A percentile compares a stretch with the other conserved stretches of the same genome.
phyloP scores from a whole-genome alignment of 2,797 vertebrate genomes.

The Takifugu rubripes region DNA sequence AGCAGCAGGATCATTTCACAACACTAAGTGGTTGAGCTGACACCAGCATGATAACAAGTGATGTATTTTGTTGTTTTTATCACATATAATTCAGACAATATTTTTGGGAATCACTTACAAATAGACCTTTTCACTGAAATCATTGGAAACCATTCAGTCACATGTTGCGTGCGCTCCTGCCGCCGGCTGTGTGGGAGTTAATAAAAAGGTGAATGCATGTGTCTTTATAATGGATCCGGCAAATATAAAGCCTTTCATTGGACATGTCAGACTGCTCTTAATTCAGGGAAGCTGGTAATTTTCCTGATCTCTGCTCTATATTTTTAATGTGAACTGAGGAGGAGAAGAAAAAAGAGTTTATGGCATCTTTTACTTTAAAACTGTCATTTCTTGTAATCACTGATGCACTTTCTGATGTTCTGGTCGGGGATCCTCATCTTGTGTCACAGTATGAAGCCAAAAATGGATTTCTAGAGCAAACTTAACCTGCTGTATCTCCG shows the following conservation, averaged over 20 bases:
- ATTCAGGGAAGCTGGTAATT: slow-evolving; percentile 39
- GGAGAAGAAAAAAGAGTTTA: slow-evolving; percentile 9
- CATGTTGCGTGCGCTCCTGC: not conserved
- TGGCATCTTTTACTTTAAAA: not conserved
- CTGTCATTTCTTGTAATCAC: too few relatives aligned
- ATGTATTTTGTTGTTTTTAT: too few relatives aligned
- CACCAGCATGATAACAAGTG: too few relatives aligned
- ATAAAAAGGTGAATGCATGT: slow-evolving; percentile 27
- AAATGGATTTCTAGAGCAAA: slow-evolving; percentile 41
- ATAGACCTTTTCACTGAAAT: slow-evolving; percentile 12
- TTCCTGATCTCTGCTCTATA: slow-evolving; percentile 48
- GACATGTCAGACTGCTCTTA: slow-evolving; percentile 34
- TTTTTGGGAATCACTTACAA: not conserved
- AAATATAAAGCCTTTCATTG: slow-evolving; percentile 48
- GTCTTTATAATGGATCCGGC: slow-evolving; percentile 50
- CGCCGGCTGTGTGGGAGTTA: slow-evolving; percentile 35
- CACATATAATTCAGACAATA: too few relatives aligned
- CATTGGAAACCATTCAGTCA: slow-evolving; percentile 5
- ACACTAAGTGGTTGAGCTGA: too few relatives aligned
- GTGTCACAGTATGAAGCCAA: slow-evolving; percentile 17
- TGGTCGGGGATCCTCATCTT: slow-evolving; percentile 1
- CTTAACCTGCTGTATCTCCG: slow-evolving; percentile 42
- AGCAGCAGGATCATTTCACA: too few relatives aligned
- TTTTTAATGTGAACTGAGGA: slow-evolving; percentile 42
- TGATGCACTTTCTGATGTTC: not conserved